Evolutionary conservation across 2,888 invertebrate genomes (phyloP).

Genomic region (Trissonchulus latispiculum): DNA sequence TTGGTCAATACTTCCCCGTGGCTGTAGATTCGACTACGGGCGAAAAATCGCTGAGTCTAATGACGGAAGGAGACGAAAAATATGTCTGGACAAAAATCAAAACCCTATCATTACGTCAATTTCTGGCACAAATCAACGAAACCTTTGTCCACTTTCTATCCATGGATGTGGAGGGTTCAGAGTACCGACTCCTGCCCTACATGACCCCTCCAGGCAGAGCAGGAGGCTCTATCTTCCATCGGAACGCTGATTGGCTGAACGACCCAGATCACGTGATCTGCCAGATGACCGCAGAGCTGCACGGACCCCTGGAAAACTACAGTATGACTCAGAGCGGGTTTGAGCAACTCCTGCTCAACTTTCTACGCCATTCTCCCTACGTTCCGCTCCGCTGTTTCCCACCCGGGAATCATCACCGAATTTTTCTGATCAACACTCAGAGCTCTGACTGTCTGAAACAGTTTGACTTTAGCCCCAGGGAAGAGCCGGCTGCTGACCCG

Average conservation of each 20-base stretch:
- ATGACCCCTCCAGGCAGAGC: too few relatives aligned
- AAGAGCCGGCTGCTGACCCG: too few relatives aligned
- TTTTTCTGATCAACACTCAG: conserved; percentile 1
- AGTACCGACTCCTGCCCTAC: conserved; percentile 21
- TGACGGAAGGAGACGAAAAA: background rate
- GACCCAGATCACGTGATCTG: conserved; percentile 12
- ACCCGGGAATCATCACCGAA: conserved; percentile 5
- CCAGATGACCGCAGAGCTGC: conserved; percentile 13
- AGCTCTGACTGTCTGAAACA: background rate
- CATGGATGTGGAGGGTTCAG: conserved; percentile 24
- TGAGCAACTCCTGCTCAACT: background rate
- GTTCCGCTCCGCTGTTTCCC: background rate
- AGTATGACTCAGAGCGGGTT: background rate
- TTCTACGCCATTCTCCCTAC: background rate
- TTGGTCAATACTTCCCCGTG: conserved; percentile 18
- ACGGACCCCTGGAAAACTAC: conserved; percentile 14
- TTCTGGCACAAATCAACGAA: background rate
- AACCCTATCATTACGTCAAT: background rate
- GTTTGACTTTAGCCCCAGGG: conserved; percentile 3
- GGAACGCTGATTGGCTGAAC: background rate
- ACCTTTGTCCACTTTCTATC: conserved; percentile 21
- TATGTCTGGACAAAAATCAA: background rate
- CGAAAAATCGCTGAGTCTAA: background rate
- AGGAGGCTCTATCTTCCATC: too few relatives aligned
- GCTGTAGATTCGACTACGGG: conserved; percentile 1